phyloP scores from a whole-genome alignment of 1,140 invertebrate genomes.

The Aethina tumida region DNA sequence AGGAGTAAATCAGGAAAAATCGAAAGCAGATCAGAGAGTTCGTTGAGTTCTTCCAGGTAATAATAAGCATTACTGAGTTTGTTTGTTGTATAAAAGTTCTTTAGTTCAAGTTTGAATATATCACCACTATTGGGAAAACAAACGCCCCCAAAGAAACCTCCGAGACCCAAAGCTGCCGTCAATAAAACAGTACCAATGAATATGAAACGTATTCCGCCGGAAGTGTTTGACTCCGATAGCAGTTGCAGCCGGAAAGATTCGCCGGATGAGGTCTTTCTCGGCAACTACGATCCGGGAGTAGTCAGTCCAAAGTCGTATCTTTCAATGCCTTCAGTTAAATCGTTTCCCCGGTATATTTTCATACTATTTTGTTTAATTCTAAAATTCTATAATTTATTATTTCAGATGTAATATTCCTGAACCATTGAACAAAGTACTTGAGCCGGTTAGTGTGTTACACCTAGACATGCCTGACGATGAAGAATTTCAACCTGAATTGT shows the following conservation, averaged over 20 bases:
- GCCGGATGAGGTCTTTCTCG: conserved; percentile 18
- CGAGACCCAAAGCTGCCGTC: conserved; percentile 27
- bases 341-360: conserved; percentile 52
- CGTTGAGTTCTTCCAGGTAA: conserved; percentile 27
- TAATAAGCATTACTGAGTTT: not conserved
- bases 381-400: too few relatives aligned
- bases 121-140: conserved; percentile 29
- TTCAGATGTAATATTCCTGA: conserved; percentile 55
- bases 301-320: conserved; percentile 59
- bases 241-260: conserved; percentile 24
- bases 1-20: conserved; percentile 19
- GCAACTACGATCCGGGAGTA: conserved; percentile 35
- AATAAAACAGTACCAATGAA: conserved; percentile 31
- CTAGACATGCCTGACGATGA: conserved; percentile 48
- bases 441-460: conserved; percentile 58
- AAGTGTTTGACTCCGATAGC: conserved; percentile 29
- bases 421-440: conserved; percentile 64
- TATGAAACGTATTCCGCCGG: conserved; percentile 12
- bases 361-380: conserved; percentile 7
- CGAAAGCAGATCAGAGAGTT: conserved; percentile 18
- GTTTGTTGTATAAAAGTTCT: conserved; percentile 5
- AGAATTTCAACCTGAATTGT: conserved; percentile 17
- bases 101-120: conserved; percentile 30
- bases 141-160: conserved; percentile 21
- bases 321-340: conserved; percentile 70